Conservation (phyloP, 2,113 vertebrate species). For the Pitta sordida region DNA sequence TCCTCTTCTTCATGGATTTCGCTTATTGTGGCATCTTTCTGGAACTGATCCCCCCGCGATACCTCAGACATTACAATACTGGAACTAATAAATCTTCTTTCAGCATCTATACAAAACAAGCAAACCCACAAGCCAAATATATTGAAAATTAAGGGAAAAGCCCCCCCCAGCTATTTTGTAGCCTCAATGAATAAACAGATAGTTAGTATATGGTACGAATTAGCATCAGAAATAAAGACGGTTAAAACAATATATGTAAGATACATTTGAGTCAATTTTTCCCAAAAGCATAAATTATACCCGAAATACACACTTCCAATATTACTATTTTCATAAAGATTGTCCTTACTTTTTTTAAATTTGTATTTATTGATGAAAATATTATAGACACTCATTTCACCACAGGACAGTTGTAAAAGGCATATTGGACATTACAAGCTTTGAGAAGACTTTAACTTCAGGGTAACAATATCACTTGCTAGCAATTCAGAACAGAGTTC, state of each 20-base stretch:
- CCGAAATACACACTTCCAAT: not conserved
- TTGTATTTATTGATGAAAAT: not conserved
- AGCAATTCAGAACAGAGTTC: not conserved
- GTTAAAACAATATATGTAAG: not conserved
- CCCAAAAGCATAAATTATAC: not conserved
- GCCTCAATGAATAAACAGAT: not conserved
- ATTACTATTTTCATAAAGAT: not conserved
- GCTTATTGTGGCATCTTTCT: too few relatives aligned
- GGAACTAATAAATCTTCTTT: not conserved
- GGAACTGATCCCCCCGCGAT: too few relatives aligned
- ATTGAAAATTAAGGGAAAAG: not conserved
- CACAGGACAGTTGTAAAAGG: not conserved
- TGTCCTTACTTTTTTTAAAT: not conserved
- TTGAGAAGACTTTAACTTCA: not conserved
- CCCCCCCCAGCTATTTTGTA: not conserved
- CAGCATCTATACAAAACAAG: not conserved
- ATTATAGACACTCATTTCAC: not conserved
- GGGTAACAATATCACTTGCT: not conserved
- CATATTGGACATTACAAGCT: not conserved
- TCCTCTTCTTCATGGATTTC: too few relatives aligned
- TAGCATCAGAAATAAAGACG: not conserved
- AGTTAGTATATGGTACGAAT: not conserved
- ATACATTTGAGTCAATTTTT: not conserved
- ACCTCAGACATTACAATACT: too few relatives aligned
- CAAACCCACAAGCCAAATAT: not conserved